Base-by-base conservation (phyloP, 2,888 invertebrate species). In the Leptura quadrifasciata region DNA sequence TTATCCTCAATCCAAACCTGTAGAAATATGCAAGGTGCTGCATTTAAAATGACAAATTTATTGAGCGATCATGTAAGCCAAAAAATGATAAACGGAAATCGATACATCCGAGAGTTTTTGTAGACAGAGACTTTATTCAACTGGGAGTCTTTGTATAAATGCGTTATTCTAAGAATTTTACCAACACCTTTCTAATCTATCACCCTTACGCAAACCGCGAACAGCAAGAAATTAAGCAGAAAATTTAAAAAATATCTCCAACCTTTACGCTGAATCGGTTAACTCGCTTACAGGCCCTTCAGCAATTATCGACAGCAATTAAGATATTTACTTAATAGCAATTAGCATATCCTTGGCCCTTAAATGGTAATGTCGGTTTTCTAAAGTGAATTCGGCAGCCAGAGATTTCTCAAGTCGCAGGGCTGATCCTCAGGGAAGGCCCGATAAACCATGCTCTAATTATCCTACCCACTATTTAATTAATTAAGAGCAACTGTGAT, bases 401-500 rank as follows among this genome's bases (percentile, higher is more conserved):
- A 31, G 61, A 71, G 71, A 71, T 71, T 60, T 71, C 71, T 71
- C 71, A 71, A 69, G 69, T 69, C 47, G 58, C 35, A 57, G 18
- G 57, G 21, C 71, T 71, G 71, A 71, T 71, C 71, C 61, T 71
- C 17, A 17, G 61, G 52, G 71, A 71, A 70, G 60, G 47, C 47
- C 71, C 60, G 71, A 71, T 71, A 71, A 71, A 71, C 71, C 71
- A 71, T 60, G 71, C 69, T 69, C 72, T 74, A 80, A 80, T 80
- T 80, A 78, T 78, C 76, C 73, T 70, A 69, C 72, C 76, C 76
- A 76, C 76, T 68, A 72, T 74, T 78, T 80, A 80, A 78, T 80
- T 74, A 80, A 78, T 80, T 80, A 79, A 74, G 74, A 76, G 73
- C 69, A 69, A 74, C 76, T 80, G 78, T 80, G 77, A 76, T 79